phyloP scores from a whole-genome alignment of 2,113 vertebrate genomes.

The Girardinichthys multiradiatus region DNA sequence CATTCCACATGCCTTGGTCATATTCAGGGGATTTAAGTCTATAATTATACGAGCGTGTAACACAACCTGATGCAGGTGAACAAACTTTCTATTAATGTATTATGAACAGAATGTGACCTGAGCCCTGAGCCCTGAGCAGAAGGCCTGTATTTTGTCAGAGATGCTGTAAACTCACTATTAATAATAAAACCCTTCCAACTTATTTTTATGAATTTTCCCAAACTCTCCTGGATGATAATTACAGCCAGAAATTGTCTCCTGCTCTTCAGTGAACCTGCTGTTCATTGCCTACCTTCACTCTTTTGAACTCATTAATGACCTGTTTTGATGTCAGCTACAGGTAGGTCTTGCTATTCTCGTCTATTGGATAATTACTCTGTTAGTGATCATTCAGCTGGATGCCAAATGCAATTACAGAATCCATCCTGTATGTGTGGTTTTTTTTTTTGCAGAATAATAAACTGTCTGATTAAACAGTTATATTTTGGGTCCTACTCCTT shows the following conservation, averaged over 20 bases:
- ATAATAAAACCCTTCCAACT: slow-evolving; percentile 1
- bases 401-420: slow-evolving; percentile 5
- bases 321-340: background rate
- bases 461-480: background rate
- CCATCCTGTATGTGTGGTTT: too few relatives aligned
- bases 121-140: background rate
- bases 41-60: slow-evolving; percentile 55
- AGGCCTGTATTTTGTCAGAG: background rate
- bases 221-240: slow-evolving; percentile 5
- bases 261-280: slow-evolving; percentile 11
- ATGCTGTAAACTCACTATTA: background rate
- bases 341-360: background rate
- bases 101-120: slow-evolving; percentile 8
- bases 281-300: background rate
- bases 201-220: background rate
- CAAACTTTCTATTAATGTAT: slow-evolving; percentile 6
- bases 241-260: background rate
- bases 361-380: slow-evolving; percentile 11
- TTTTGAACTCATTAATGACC: slow-evolving; percentile 6
- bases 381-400: background rate
- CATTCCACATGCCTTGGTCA: slow-evolving; percentile 25
- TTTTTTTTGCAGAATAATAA: background rate
- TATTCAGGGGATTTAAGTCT: slow-evolving; percentile 52
- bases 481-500: background rate
- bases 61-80: slow-evolving; percentile 24